Evolutionary conservation across 1,140 invertebrate genomes (phyloP).

Genomic region (Bombus haemorrhoidalis): DNA sequence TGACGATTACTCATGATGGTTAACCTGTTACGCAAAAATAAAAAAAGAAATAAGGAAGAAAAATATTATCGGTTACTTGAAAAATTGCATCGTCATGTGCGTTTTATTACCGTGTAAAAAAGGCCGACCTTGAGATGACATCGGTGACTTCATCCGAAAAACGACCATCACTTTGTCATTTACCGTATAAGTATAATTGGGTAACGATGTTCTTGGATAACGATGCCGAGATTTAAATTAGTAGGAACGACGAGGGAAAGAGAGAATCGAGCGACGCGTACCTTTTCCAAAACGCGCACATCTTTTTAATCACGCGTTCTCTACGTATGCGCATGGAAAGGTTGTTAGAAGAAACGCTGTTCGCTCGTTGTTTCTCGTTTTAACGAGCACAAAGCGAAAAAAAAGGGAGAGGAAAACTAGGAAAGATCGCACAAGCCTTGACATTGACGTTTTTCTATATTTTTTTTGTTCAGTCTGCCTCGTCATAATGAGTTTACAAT

Average conservation of each 20-base stretch:
- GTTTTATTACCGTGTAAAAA: background rate
- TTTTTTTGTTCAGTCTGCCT: background rate
- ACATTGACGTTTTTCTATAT: background rate
- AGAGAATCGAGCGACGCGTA: background rate
- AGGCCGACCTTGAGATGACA: background rate
- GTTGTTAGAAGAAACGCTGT: background rate
- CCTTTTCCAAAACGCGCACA: background rate
- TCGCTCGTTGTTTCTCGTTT: background rate
- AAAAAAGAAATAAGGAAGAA: background rate
- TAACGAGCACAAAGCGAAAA: background rate
- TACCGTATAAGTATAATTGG: background rate
- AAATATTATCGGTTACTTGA: background rate
- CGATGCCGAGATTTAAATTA: background rate
- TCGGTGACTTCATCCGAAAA: background rate
- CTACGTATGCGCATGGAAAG: background rate
- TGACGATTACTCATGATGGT: too few species aligned
- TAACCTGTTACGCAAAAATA: background rate
- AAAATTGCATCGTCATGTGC: background rate
- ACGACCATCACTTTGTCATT: background rate
- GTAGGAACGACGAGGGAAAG: background rate
- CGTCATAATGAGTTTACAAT: constrained; percentile 6
- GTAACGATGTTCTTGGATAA: background rate
- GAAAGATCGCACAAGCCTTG: background rate
- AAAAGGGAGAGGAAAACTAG: background rate
- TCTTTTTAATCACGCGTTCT: background rate